phyloP scores from a whole-genome alignment of 2,888 invertebrate species.

The Andrena marginata region DNA sequence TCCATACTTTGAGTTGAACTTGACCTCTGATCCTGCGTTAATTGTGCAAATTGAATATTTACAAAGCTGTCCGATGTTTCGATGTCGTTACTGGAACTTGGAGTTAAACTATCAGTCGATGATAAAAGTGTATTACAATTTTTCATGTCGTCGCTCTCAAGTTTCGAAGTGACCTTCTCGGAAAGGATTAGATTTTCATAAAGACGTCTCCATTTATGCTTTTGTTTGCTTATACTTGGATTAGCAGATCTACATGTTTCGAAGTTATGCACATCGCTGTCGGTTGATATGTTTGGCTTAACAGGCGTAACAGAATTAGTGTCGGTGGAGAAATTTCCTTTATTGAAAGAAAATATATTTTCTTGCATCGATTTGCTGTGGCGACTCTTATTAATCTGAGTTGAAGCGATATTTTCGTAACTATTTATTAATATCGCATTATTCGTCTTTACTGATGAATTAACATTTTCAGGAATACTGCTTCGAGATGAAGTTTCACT shows the following conservation, averaged over 20 bases:
- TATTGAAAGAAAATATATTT: constrained; percentile 52
- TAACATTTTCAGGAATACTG: constrained; percentile 70
- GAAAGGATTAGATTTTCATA: constrained; percentile 19
- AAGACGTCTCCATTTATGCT: constrained; percentile 37
- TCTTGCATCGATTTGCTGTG: not conserved
- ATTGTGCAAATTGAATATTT: constrained; percentile 77
- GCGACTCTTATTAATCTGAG: constrained; percentile 9
- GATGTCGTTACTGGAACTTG: constrained; percentile 78
- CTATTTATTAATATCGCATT: constrained; percentile 29
- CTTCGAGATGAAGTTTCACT: constrained; percentile 68
- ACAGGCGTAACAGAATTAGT: constrained; percentile 57
- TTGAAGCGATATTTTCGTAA: constrained; percentile 34
- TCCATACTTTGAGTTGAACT: constrained; percentile 77
- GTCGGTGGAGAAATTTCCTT: constrained; percentile 60
- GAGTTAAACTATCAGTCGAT: constrained; percentile 73
- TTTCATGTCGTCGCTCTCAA: constrained; percentile 59
- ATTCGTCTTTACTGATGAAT: constrained; percentile 25
- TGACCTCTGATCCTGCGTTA: constrained; percentile 68
- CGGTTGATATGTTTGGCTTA: constrained; percentile 10
- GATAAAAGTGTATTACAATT: constrained; percentile 61
- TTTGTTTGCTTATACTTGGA: constrained; percentile 29
- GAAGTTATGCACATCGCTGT: constrained; percentile 11
- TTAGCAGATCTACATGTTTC: constrained; percentile 65
- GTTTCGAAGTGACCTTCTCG: constrained; percentile 30
- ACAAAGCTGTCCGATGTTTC: constrained; percentile 81